Evolutionary conservation across 2,113 vertebrate species (phyloP).

Genomic region (Dromiciops gliroides): DNA sequence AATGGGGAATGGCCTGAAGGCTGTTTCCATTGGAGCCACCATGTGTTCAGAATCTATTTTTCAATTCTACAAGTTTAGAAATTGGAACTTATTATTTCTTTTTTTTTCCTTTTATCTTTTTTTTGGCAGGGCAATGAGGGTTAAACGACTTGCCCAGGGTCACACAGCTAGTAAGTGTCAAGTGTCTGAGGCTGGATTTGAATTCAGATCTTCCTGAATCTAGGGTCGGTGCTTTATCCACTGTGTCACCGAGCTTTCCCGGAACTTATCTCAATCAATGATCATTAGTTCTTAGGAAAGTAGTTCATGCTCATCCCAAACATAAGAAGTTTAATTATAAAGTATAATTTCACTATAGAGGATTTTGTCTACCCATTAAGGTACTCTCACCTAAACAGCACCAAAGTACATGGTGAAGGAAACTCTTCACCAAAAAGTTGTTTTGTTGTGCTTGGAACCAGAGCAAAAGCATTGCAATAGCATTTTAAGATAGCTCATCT

Average conservation of each 20-base stretch:
- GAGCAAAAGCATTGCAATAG: not conserved
- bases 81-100: not conserved
- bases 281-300: not conserved
- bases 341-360: not conserved
- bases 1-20: not conserved
- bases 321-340: not conserved
- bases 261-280: no score
- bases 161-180: no score
- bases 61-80: not conserved
- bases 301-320: not conserved
- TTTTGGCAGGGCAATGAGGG: no score
- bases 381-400: not conserved
- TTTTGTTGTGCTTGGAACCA: not conserved
- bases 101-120: no score
- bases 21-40: not conserved
- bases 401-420: not conserved
- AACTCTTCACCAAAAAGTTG: not conserved
- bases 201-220: no score
- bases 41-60: not conserved
- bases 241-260: no score
- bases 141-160: no score
- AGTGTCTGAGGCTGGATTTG: no score
- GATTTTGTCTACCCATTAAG: not conserved
- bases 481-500: not conserved
- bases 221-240: no score